A percentile compares a stretch with the other conserved stretches of the same genome.
Conservation (phyloP, 2,797 vertebrate species). For the Schizopygopsis malacanthus region DNA sequence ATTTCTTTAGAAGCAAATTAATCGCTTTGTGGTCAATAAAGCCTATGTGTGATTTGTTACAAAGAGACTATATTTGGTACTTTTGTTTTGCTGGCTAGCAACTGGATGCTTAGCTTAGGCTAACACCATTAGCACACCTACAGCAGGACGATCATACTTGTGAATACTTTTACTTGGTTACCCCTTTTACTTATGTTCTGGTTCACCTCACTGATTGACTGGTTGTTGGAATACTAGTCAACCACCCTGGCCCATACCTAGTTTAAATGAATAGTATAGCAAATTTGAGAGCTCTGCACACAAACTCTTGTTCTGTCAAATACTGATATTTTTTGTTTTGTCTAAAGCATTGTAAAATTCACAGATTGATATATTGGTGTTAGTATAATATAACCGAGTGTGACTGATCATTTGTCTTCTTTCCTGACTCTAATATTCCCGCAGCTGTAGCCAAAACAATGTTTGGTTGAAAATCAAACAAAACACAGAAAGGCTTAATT, state of each 20-base stretch:
- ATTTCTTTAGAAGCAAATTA: no score
- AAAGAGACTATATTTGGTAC: neutral
- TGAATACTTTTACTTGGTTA: neutral
- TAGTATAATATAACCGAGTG: neutral
- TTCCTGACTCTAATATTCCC: neutral
- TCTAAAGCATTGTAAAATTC: neutral
- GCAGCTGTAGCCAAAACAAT: conserved; percentile 14
- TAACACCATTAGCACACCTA: neutral
- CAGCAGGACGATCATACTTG: neutral
- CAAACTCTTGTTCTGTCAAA: neutral
- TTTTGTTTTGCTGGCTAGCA: conserved; percentile 4
- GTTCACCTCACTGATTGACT: neutral
- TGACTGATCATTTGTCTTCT: neutral
- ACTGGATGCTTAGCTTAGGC: neutral
- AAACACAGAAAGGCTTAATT: neutral
- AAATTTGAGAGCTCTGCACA: neutral
- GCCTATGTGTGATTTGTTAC: neutral
- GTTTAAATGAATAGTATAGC: neutral
- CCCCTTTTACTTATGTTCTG: neutral
- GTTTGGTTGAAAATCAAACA: conserved; percentile 9
- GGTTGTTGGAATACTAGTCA: neutral
- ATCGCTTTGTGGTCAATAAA: neutral
- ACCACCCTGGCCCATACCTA: neutral
- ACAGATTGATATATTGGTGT: neutral
- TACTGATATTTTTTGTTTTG: neutral